A percentile compares a stretch with the other conserved stretches of the same genome.
phyloP scores from a whole-genome alignment of 2,888 invertebrate species.

The Coecobrya sp. region DNA sequence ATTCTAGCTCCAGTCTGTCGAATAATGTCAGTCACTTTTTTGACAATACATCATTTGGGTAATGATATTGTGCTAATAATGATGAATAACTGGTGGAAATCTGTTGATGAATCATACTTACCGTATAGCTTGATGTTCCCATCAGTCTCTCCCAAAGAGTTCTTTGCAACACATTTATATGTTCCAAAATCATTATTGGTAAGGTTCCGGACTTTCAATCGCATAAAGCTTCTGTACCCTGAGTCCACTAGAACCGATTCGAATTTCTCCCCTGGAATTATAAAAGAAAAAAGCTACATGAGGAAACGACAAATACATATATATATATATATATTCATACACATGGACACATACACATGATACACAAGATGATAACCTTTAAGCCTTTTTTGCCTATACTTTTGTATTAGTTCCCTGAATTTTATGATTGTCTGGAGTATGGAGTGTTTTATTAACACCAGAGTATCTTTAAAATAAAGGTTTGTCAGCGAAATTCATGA shows the following conservation, averaged over 20 bases:
- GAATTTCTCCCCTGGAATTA: constrained; percentile 93
- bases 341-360: neutral
- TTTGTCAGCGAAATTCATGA: constrained; percentile 6
- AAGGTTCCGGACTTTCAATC: constrained; percentile 95
- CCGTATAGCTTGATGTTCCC: constrained; percentile 96
- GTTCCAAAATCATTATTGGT: constrained; percentile 94
- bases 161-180: constrained; percentile 92
- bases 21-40: neutral
- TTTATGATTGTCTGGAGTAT: neutral
- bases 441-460: neutral
- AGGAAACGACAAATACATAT: too few relatives aligned
- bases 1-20: too few relatives aligned
- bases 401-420: neutral
- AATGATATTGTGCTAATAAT: neutral
- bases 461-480: neutral
- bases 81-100: too few relatives aligned
- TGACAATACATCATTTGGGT: neutral
- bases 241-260: constrained; percentile 94
- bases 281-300: neutral
- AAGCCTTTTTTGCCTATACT: neutral
- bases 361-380: too few relatives aligned
- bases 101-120: constrained; percentile 88
- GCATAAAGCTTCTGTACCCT: constrained; percentile 97
- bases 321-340: too few relatives aligned
- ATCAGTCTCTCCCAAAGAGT: constrained; percentile 93